Base-by-base conservation (phyloP, 2,888 invertebrate species). In the Artemia sp. region DNA sequence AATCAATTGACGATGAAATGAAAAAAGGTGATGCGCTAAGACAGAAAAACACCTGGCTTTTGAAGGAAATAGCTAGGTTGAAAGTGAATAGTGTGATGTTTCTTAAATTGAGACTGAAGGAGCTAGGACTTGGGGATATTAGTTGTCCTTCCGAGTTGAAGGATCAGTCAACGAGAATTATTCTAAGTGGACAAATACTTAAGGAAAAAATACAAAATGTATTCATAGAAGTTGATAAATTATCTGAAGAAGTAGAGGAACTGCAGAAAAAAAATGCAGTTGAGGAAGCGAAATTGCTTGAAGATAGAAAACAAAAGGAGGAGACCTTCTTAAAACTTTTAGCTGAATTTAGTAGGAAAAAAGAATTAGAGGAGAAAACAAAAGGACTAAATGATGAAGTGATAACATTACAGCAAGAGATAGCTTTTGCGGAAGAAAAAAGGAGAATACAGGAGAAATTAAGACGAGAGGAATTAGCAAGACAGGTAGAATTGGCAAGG, bases 1-100 rank as follows among this genome's bases (percentile, higher is more conserved):
- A 83, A 8, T 87, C 90, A 77, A 89, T 94, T 71, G 86, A 88
- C 71, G 85, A 85, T 75, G 93, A 95, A 78, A 88, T 86, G 83
- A 86, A 79, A 72, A 73, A 74, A 69, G 72, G 73, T 11, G 24
- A 51, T 12, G 24, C 38, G 8, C 52, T 68, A 12, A 51, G 12
- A 24, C 19, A 12, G 4, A 87, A 87, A 75, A 89, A 89, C 66
- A 88, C 88, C n/a, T 91, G 92, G 78, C 80, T 95, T 74, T 92
- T 94, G 76, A 92, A 92, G 77, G 92, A 94, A 81, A 92, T 95
- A 73, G 89, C 87, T 78, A 88, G 90, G 72, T 81, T 96, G 73
- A 92, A 93, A 73, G 89, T 90, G 75, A 94, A 95, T 78, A 92
- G 94, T 76, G 91, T 93, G 14, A 87, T 87, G 51, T 81, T 93